These are phyloP conservation scores for Melangyna quadrimaculata DNA, from an alignment of 2,888 invertebrate species.

Conservation along the genomic window DNA sequence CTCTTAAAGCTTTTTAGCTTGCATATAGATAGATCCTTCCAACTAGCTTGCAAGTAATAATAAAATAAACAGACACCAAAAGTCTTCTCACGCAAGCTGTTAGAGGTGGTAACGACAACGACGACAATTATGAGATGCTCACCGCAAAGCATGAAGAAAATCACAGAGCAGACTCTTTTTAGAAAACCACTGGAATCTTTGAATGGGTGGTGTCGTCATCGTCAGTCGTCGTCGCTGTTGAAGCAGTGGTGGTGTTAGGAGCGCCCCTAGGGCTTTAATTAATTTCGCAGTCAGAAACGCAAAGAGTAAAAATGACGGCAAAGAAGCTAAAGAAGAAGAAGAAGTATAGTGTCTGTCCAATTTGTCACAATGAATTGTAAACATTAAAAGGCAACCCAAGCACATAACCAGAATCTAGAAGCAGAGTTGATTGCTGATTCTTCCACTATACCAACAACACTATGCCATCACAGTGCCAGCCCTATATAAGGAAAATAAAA, in stretches of 20 bases:
- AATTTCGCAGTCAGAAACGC: conserved; percentile 69
- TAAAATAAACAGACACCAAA: conserved; percentile 47
- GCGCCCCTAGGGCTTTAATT: conserved; percentile 65
- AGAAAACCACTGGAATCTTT: background rate
- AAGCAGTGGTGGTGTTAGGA: conserved; percentile 7
- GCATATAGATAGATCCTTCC: background rate
- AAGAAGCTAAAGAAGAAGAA: no score
- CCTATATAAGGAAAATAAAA: conserved; percentile 31
- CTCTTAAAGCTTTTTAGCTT: background rate
- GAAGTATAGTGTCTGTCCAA: conserved; percentile 69
- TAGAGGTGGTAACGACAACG: conserved; percentile 37
- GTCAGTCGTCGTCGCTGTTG: background rate
- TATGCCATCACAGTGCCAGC: background rate
- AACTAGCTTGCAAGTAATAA: background rate
- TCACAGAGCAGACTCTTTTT: conserved; percentile 26
- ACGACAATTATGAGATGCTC: conserved; percentile 42
- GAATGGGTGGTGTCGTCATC: background rate
- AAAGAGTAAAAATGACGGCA: conserved; percentile 60
- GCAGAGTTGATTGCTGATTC: conserved; percentile 61
- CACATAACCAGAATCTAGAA: conserved; percentile 30
- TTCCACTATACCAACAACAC: conserved; percentile 14
- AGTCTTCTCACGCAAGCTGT: conserved; percentile 36
- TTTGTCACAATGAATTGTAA: conserved; percentile 72
- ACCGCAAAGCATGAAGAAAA: conserved; percentile 58
- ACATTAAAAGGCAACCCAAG: conserved; percentile 69